Evolutionary conservation across 2,888 invertebrate species (phyloP), one percentile per base, ranked within the genome.

Genomic region (Malachius bipustulatus): DNA sequence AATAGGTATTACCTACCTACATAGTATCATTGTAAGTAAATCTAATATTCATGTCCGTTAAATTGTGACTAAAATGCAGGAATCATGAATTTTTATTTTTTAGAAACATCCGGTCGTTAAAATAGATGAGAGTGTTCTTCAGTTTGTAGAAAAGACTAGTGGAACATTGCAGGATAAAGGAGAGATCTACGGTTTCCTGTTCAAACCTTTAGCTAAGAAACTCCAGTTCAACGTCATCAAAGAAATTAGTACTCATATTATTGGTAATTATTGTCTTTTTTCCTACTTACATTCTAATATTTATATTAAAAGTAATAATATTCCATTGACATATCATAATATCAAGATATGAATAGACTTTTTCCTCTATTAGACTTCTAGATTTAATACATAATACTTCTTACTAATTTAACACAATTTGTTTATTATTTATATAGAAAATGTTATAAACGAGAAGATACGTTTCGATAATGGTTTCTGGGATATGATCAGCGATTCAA

Each of bases 191-290:
- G 24, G 6, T 19, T 19, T 19, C 24, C 24, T 19, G 6, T 19
- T 19, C n/a, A 19, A n/a, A n/a, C 24, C 24, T 19, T 19, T 19
- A 19, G n/a, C 24, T 8, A 19, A 19, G n/a, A 19, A 19, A 19
- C n/a, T n/a, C 6, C 24, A 19, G n/a, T 19, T 19, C 24, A 19
- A 19, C n/a, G 24, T 19, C 6, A 8, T 19, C 6, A 19, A 19
- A 19, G 24, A 19, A 19, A 8, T 19, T 19, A 8, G 24, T 19
- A 19, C 6, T 19, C n/a, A 8, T 8, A 19, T 19, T 8, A 6
- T 19, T 8, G 24, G 24, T 19, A 19, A n/a, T 6, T 19, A 19
- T 19, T n/a, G n/a, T n/a, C n/a, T n/a, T n/a, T n/a, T n/a, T n/a
- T n/a, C n/a, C n/a, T n/a, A n/a, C n/a, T n/a, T n/a, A n/a, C n/a